Evolutionary conservation across 53 echinoderm and acorn worm genomes (phyloP).

Genomic region (Antedon mediterranea): DNA sequence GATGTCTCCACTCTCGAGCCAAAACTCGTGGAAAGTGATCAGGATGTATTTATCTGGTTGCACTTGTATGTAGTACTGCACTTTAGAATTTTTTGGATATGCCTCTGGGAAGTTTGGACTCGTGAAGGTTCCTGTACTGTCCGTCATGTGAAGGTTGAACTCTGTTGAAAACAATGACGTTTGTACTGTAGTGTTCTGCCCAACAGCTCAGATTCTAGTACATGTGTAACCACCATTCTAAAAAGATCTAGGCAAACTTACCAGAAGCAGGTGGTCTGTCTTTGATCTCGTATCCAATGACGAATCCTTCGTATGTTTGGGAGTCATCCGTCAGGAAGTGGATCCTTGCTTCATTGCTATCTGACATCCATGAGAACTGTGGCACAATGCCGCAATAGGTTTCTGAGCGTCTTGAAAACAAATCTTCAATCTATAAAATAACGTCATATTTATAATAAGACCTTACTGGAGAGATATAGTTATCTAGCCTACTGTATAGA

Average conservation of each 20-base stretch:
- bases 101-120: conserved; percentile 31
- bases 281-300: conserved; percentile 40
- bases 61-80: conserved; percentile 29
- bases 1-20: conserved; percentile 31
- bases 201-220: too few species aligned
- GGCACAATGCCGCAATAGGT: conserved; percentile 33
- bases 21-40: conserved; percentile 41
- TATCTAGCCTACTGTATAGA: too few species aligned
- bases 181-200: too few species aligned
- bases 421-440: conserved; percentile 32
- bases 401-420: conserved; percentile 29
- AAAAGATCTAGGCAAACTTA: too few species aligned
- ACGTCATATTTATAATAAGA: background rate
- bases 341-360: conserved; percentile 38
- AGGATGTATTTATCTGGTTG: conserved; percentile 23
- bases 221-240: too few species aligned
- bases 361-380: conserved; percentile 35
- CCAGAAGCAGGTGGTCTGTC: conserved; percentile 24
- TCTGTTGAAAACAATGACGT: background rate
- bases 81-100: conserved; percentile 14
- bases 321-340: conserved; percentile 22
- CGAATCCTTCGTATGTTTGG: conserved; percentile 37
- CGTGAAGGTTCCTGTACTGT: conserved; percentile 14
- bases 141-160: background rate
- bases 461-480: too few species aligned